Base-by-base conservation (phyloP, 2,888 invertebrate species). In the Nymphalis c-album region DNA sequence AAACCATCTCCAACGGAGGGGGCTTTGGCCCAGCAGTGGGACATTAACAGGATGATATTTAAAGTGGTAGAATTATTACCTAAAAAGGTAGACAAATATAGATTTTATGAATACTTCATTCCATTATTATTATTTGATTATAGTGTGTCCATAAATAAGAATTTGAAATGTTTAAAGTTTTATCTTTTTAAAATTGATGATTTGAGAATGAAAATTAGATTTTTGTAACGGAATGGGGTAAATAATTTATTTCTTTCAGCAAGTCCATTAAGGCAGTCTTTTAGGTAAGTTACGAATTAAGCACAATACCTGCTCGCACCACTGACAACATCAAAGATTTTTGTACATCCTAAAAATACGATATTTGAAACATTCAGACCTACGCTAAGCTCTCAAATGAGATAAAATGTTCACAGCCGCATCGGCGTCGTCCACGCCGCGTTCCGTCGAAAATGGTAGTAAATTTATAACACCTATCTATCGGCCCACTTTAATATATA, bases 331-430 rank as follows among this genome's bases (percentile, higher is more conserved):
- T 40, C 57, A 13, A 26, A 26, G 22, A 13, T 31, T 31, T 31
- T 31, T 26, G 7, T 7, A 40, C 18, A 18, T 57, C 53, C 6
- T 26, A 55, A 55, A 59, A 62, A 60, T 26, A 51, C 16, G 22
- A 47, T 31, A 55, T 40, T 60, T 35, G 2, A 13, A 35, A 55
- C 45, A 59, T 57, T 55, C 22, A 60, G 47, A 47, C 47, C 20
- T 47, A 60, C 8, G 47, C 31, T 26, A 47, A 7, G n/a, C 22
- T 60, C 65, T 65, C 65, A 65, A 65, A 35, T 47, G 60, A 61
- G 60, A 60, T 55, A 53, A 60, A 20, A 57, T 40, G 45, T 45
- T 62, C 67, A 63, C 67, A 59, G 58, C 45, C 62, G 26, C 10
- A 26, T 8, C n/a, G 58, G 59, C 59, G 17, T 59, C 18, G 7